These are phyloP conservation scores for Chanos chanos DNA, from an alignment of 2,797 vertebrate species.

Conservation along the genomic window DNA sequence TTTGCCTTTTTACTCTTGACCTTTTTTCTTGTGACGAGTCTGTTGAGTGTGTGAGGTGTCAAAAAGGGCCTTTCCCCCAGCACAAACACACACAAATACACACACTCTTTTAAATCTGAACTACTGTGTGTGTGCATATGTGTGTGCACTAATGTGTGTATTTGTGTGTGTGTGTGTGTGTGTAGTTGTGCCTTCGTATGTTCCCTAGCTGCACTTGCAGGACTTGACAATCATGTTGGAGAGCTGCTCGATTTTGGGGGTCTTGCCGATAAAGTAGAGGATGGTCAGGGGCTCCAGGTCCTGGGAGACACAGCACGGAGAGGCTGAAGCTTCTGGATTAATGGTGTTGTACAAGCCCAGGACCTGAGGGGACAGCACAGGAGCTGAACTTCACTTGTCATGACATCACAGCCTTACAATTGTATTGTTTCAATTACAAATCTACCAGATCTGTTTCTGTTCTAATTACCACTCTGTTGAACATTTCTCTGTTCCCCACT, in stretches of 20 bases:
- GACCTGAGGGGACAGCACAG: slow-evolving; percentile 69
- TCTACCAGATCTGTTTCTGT: no score
- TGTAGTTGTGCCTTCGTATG: slow-evolving; percentile 16
- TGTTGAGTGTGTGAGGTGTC: slow-evolving; percentile 59
- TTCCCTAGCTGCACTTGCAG: slow-evolving; percentile 94
- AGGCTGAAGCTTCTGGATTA: slow-evolving; percentile 94
- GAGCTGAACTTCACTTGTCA: neutral
- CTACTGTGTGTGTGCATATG: slow-evolving; percentile 18
- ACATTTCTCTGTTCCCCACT: no score
- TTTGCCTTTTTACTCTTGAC: slow-evolving; percentile 75
- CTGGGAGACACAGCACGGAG: slow-evolving; percentile 93
- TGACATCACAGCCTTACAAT: no score
- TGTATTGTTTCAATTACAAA: no score
- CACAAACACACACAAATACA: slow-evolving; percentile 17
- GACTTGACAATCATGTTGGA: slow-evolving; percentile 98
- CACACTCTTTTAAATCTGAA: slow-evolving; percentile 27
- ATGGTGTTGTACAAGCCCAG: slow-evolving; percentile 93
- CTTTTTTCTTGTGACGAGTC: no score
- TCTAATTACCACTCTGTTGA: no score
- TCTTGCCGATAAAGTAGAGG: slow-evolving; percentile 94
- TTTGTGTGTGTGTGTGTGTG: slow-evolving; percentile 28
- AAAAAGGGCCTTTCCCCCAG: slow-evolving; percentile 55
- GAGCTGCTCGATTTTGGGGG: slow-evolving; percentile 94
- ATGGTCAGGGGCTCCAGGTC: slow-evolving; percentile 96
- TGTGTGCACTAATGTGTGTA: slow-evolving; percentile 8